These are phyloP conservation scores for Stomatorhinus walkeri DNA, from an alignment of 2,797 vertebrate genomes.

Conservation along the genomic window DNA sequence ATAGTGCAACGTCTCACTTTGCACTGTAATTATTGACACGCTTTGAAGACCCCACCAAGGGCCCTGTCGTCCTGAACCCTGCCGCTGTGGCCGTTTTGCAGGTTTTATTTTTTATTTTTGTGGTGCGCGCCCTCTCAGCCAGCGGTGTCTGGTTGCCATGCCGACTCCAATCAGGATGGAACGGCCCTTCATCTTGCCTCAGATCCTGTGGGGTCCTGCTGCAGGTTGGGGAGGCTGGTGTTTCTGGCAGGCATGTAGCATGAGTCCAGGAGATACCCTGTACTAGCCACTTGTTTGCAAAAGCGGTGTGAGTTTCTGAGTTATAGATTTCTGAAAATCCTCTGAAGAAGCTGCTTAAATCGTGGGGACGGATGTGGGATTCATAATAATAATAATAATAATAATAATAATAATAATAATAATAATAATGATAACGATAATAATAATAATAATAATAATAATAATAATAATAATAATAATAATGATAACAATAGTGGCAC, in stretches of 20 bases:
- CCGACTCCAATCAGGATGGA: neutral
- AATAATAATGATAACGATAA: neutral
- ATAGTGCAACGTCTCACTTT: slow-evolving; percentile 70
- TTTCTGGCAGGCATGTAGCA: neutral
- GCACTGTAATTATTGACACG: slow-evolving; percentile 67
- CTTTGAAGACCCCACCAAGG: slow-evolving; percentile 55
- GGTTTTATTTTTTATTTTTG: neutral
- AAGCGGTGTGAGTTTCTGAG: neutral
- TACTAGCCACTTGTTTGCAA: neutral
- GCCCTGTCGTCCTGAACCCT: neutral
- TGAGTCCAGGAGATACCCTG: neutral
- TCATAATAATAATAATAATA: neutral
- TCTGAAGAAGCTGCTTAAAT: neutral
- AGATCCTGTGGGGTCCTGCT: neutral
- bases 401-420: neutral
- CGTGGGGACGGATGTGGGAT: neutral
- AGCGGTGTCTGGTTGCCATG: neutral
- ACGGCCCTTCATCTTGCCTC: neutral
- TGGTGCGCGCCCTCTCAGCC: neutral
- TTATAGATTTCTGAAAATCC: neutral
- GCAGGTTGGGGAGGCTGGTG: neutral
- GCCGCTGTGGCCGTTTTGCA: neutral
- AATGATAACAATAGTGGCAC: neutral
- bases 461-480: neutral
- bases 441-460: neutral